Evolutionary conservation across 2,113 vertebrate species (phyloP).

Genomic region (Entomyzon cyanotis): DNA sequence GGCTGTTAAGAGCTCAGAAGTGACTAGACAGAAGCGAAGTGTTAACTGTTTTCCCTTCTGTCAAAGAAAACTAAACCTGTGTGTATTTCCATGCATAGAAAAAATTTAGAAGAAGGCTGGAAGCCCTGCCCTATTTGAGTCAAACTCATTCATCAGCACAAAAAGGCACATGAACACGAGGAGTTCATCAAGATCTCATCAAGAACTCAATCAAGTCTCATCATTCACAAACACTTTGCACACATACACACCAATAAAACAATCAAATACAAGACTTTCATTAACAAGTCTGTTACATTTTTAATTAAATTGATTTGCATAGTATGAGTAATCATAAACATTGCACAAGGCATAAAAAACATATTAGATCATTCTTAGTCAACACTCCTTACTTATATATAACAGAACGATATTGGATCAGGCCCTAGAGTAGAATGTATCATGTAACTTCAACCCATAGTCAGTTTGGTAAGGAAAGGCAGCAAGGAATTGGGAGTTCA

Average conservation of each 20-base stretch:
- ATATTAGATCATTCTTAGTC: background rate
- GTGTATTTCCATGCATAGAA: background rate
- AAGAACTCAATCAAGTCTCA: background rate
- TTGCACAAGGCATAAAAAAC: background rate
- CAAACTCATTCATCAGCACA: background rate
- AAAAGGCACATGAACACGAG: background rate
- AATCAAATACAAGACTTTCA: background rate
- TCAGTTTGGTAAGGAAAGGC: background rate
- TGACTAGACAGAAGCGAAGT: background rate
- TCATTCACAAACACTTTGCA: background rate
- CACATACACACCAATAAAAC: background rate
- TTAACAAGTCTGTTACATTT: background rate
- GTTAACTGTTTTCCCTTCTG: background rate
- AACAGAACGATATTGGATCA: background rate
- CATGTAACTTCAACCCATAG: background rate
- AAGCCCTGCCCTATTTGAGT: background rate
- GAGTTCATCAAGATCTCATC: background rate
- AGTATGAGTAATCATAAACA: background rate
- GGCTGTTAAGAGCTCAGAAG: background rate
- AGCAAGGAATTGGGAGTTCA: fast-evolving
- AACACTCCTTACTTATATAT: background rate
- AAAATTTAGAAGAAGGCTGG: background rate
- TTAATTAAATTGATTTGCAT: conserved; percentile 1
- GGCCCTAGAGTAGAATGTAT: fast-evolving
- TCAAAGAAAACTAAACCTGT: background rate